A percentile compares a stretch with the other conserved stretches of the same genome.
phyloP scores from a whole-genome alignment of 1,140 invertebrate genomes.

The Platorchestia sp. region DNA sequence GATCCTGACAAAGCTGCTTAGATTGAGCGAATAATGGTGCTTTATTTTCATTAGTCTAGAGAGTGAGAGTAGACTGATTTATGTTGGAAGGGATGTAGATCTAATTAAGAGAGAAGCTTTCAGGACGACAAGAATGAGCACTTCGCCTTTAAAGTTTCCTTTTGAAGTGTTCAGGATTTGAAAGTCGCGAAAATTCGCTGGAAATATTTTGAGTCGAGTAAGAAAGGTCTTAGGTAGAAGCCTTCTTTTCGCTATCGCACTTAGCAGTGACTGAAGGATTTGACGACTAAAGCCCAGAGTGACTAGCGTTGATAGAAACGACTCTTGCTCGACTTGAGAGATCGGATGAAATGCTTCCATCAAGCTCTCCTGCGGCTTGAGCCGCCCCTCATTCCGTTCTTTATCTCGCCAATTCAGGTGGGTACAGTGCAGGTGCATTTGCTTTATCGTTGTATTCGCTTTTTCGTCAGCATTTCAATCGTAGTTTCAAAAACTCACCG shows the following conservation, averaged over 20 bases:
- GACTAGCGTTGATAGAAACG: slow-evolving; percentile 42
- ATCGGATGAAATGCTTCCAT: background rate
- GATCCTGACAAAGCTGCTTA: background rate
- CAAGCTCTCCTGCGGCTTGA: background rate
- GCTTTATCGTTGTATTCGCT: background rate
- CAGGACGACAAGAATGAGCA: slow-evolving; percentile 21
- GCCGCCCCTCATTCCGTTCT: background rate
- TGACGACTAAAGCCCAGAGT: background rate
- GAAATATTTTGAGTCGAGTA: slow-evolving; percentile 13
- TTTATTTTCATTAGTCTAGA: background rate
- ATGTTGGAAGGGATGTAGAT: background rate
- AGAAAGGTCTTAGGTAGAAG: slow-evolving; percentile 4
- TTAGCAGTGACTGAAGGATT: slow-evolving; percentile 25
- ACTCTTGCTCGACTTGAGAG: background rate
- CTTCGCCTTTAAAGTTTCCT: background rate
- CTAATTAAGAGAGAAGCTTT: slow-evolving; percentile 32
- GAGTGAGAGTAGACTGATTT: slow-evolving; percentile 19
- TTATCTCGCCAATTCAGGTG: background rate
- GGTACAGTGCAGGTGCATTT: background rate
- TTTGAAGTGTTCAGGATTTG: slow-evolving; percentile 34
- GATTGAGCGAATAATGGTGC: background rate
- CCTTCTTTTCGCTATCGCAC: slow-evolving; percentile 27
- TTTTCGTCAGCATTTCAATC: background rate
- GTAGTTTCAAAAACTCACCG: background rate
- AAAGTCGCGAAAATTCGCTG: slow-evolving; percentile 4